These are phyloP conservation scores for Arion vulgaris DNA, from an alignment of 1,140 invertebrate genomes.

Conservation along the genomic window DNA sequence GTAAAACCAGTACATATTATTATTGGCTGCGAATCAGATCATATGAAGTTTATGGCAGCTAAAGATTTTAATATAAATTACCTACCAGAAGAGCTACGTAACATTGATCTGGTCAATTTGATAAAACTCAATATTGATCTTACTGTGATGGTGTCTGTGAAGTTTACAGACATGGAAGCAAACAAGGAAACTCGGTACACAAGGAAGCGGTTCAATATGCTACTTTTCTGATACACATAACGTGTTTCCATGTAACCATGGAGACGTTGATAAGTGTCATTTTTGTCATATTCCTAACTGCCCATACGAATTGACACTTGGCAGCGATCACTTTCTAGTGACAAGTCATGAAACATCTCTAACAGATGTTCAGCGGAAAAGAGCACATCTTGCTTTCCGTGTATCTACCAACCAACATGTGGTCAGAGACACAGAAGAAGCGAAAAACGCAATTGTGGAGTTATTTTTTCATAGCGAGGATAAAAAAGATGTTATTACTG, in stretches of 20 bases:
- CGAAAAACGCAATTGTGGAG: background rate
- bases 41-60: background rate
- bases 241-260: slow-evolving; percentile 6
- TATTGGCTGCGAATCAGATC: background rate
- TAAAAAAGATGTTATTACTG: background rate
- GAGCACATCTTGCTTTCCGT: slow-evolving; percentile 11
- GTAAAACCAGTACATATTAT: background rate
- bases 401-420: slow-evolving; percentile 10
- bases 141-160: background rate
- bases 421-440: background rate
- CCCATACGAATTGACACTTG: background rate
- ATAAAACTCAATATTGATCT: slow-evolving; percentile 6
- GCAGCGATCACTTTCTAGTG: background rate
- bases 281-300: slow-evolving; percentile 5
- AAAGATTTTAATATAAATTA: background rate
- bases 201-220: background rate
- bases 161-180: background rate
- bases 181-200: background rate
- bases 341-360: background rate
- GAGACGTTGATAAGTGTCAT: slow-evolving; percentile 1
- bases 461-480: background rate
- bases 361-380: background rate
- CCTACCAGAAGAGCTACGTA: background rate
- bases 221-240: slow-evolving; percentile 11
- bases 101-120: background rate